Conservation (phyloP, 2,888 invertebrate species). For the Cantharis rufa region DNA sequence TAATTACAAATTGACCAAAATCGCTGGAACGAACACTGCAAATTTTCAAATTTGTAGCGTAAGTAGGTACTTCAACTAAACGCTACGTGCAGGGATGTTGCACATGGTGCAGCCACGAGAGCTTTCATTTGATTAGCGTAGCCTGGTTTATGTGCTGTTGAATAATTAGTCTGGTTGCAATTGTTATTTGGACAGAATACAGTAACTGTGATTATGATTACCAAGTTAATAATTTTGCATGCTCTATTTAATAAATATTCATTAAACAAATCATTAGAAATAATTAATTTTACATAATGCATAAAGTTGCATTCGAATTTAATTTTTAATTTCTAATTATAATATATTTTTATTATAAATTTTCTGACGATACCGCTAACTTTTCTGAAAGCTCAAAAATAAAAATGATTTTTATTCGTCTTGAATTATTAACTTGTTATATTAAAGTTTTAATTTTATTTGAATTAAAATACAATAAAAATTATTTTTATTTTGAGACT, state of each 20-base stretch:
- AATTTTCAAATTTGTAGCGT: slow-evolving; percentile 17
- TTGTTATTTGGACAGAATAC: slow-evolving; percentile 20
- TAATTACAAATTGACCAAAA: slow-evolving; percentile 16
- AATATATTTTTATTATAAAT: no score
- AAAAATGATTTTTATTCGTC: no score
- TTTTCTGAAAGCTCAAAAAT: no score
- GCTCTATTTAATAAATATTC: slow-evolving; percentile 2
- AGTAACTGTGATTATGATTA: slow-evolving; percentile 17
- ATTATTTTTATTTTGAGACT: background rate
- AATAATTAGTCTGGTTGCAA: slow-evolving; percentile 21
- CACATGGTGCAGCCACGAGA: slow-evolving; percentile 26
- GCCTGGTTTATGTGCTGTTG: slow-evolving; percentile 22
- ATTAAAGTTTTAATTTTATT: no score
- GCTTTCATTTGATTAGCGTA: slow-evolving; percentile 26
- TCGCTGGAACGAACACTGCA: slow-evolving; percentile 10
- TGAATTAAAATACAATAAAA: background rate
- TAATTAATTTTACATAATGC: background rate
- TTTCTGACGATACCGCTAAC: no score
- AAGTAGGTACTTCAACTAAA: slow-evolving; percentile 13
- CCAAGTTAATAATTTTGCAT: slow-evolving; percentile 7
- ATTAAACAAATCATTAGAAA: slow-evolving; percentile 2
- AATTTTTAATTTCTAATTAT: background rate
- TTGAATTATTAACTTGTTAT: no score
- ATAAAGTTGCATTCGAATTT: background rate
- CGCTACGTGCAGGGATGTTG: slow-evolving; percentile 10